Evolutionary conservation across 2,797 vertebrate species (phyloP).

Genomic region (Smutsia gigantea): DNA sequence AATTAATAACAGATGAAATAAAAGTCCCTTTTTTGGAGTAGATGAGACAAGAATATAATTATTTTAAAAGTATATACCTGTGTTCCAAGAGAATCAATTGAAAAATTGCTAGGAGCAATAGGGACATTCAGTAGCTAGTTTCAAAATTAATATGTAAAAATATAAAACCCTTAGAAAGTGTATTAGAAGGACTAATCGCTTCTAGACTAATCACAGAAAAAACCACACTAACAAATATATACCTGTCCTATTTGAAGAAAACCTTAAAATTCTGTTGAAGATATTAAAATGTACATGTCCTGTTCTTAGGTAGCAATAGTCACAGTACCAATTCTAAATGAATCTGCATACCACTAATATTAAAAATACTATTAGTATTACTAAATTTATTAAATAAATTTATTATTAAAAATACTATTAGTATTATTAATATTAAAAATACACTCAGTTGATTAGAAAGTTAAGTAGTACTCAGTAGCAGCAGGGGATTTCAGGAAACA

Average conservation of each 20-base stretch:
- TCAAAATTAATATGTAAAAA: not conserved
- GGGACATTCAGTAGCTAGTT: not conserved
- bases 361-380: no score
- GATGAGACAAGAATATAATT: not conserved
- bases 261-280: not conserved
- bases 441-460: not conserved
- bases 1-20: not conserved
- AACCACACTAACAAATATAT: not conserved
- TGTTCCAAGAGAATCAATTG: slow-evolving; percentile 6
- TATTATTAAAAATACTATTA: no score
- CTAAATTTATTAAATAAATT: no score
- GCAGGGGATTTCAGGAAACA: not conserved
- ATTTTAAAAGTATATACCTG: not conserved
- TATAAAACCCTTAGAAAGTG: not conserved
- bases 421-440: no score
- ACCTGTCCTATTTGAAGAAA: not conserved
- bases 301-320: not conserved
- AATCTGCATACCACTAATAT: not conserved
- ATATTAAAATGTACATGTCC: not conserved
- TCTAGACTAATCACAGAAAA: not conserved
- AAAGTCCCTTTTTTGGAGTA: not conserved
- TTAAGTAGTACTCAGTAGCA: not conserved
- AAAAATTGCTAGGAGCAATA: not conserved
- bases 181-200: not conserved
- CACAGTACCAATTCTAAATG: not conserved